Evolutionary conservation across 1,140 invertebrate genomes (phyloP).

Genomic region (Drosophila hydei): DNA sequence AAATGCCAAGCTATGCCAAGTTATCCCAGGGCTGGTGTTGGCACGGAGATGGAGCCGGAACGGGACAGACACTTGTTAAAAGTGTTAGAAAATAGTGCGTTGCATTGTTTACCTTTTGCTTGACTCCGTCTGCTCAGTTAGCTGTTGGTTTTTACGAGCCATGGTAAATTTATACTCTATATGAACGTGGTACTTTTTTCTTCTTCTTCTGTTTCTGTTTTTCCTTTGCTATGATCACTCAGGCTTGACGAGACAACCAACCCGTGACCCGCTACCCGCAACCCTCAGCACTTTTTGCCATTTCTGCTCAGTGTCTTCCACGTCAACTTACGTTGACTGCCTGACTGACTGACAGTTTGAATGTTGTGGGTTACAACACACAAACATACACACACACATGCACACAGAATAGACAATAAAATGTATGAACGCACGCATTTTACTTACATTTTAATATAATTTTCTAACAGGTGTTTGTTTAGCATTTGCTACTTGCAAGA

Average conservation of each 20-base stretch:
- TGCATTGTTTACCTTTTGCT: slow-evolving; percentile 81
- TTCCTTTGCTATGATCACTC: slow-evolving; percentile 69
- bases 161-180: slow-evolving; percentile 47
- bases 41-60: background rate
- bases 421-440: slow-evolving; percentile 59
- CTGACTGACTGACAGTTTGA: slow-evolving; percentile 68
- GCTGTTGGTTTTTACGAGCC: slow-evolving; percentile 56
- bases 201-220: slow-evolving; percentile 29
- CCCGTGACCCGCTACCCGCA: background rate
- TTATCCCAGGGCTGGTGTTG: slow-evolving; percentile 27
- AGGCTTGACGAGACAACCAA: slow-evolving; percentile 68
- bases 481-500: slow-evolving; percentile 12
- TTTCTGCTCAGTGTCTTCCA: slow-evolving; percentile 54
- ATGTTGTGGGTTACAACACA: slow-evolving; percentile 43
- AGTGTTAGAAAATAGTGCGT: slow-evolving; percentile 82
- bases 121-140: slow-evolving; percentile 64
- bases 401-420: slow-evolving; percentile 25
- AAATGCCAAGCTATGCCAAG: slow-evolving; percentile 29
- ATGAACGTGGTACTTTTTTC: slow-evolving; percentile 20
- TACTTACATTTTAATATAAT: slow-evolving; percentile 50
- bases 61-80: slow-evolving; percentile 71
- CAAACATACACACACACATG: slow-evolving; percentile 20
- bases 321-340: slow-evolving; percentile 61
- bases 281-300: slow-evolving; percentile 50
- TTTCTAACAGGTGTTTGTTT: slow-evolving; percentile 66